Evolutionary conservation across 2,113 vertebrate genomes (phyloP).

Genomic region (Dasyurus viverrinus): DNA sequence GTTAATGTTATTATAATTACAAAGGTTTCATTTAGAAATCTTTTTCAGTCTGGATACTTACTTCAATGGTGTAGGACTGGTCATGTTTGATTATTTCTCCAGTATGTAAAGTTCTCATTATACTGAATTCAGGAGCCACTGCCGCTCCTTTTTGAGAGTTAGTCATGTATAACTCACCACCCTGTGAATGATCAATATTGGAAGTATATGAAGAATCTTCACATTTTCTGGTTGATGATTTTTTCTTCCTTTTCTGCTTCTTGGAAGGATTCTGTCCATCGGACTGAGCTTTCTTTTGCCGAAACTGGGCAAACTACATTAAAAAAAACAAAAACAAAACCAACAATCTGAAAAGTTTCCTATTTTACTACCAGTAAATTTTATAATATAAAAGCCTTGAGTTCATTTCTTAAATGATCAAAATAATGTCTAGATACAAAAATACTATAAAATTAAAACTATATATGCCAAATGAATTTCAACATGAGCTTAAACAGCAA

Average conservation of each 20-base stretch:
- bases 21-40: constrained; percentile 11
- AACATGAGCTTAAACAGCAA: neutral
- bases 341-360: neutral
- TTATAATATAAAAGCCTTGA: constrained; percentile 3
- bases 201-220: constrained; percentile 77
- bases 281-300: constrained; percentile 92
- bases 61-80: constrained; percentile 91
- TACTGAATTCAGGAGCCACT: constrained; percentile 84
- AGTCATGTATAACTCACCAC: constrained; percentile 75
- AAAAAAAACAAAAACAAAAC: constrained; percentile 13
- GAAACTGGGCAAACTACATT: constrained; percentile 93
- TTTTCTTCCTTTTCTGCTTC: constrained; percentile 94
- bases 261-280: constrained; percentile 89
- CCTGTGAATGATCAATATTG: constrained; percentile 78
- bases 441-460: constrained; percentile 33
- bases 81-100: constrained; percentile 88
- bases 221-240: constrained; percentile 84
- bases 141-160: constrained; percentile 79
- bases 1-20: neutral
- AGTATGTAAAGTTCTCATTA: constrained; percentile 85
- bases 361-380: neutral
- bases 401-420: constrained; percentile 58
- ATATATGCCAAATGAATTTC: constrained; percentile 24
- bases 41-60: constrained; percentile 79
- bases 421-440: constrained; percentile 24